Evolutionary conservation across 2,888 invertebrate genomes (phyloP).

Genomic region (Didymodactylos carnosus): DNA sequence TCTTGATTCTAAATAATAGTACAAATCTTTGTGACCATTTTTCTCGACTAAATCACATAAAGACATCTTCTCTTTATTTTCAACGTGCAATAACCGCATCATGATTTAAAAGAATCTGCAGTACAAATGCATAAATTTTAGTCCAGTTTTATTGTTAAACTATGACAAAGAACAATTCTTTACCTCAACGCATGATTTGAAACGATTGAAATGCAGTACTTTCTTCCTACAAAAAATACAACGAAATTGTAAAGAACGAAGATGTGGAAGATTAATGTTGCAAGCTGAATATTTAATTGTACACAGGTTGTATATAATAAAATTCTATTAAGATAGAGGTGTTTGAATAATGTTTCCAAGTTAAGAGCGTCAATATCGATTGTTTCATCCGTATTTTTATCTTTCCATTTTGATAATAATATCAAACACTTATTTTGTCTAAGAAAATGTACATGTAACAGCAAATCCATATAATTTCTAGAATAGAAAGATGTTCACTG

Average conservation of each 20-base stretch:
- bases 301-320: no score
- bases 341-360: not conserved
- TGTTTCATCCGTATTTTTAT: constrained; percentile 21
- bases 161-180: no score
- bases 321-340: not conserved
- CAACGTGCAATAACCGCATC: constrained; percentile 44
- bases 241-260: not conserved
- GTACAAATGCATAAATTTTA: not conserved
- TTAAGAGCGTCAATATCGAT: not conserved
- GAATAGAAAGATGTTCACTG: not conserved
- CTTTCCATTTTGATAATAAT: constrained; percentile 45
- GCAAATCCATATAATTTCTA: not conserved
- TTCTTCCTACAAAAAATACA: constrained; percentile 37
- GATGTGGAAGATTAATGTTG: no score
- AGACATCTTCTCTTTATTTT: constrained; percentile 45
- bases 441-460: constrained; percentile 17
- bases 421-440: constrained; percentile 45
- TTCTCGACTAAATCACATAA: constrained; percentile 48
- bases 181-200: constrained; percentile 45
- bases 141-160: not conserved
- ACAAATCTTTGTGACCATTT: constrained; percentile 43
- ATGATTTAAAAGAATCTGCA: constrained; percentile 40
- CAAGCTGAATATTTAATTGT: no score
- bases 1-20: constrained; percentile 45
- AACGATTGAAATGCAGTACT: constrained; percentile 49